Base-by-base conservation (phyloP, 2,888 invertebrate species). In the Pandemis heparana region DNA sequence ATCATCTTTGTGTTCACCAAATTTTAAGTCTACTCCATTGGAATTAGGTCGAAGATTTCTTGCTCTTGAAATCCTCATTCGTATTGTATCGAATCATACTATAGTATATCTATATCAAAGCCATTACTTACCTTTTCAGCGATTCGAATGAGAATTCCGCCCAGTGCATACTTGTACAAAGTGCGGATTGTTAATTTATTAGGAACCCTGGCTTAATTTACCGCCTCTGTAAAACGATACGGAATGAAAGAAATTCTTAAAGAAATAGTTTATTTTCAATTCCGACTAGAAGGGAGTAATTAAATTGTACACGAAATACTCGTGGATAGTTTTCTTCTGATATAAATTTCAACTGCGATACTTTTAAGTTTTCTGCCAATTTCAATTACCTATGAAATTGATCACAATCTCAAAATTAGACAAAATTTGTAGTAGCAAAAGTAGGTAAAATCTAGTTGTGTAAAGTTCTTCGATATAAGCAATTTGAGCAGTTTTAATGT, bases 221-320 rank as follows among this genome's bases (percentile, higher is more conserved):
- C 53, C 18, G 65, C 53, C 43, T 64, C 10, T 16, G 32, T 16
- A 59, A 69, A 70, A 69, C 68, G 74, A 60, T 61, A 60, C 70
- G 61, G 70, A 74, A 74, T 74, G 70, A 74, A 74, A 74, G 69
- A 53, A 70, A 74, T 74, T 74, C 64, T 70, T 64, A 75, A 74
- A 74, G 46, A 78, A 76, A 79, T 75, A 76, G 80, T 74, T 76
- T 77, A 75, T 78, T 79, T 77, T 75, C 77, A 78, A 78, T 83
- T 78, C 77, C 75, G 82, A 83, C 83, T 83, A 83, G 83, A 82
- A 67, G 76, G 76, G 77, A 79, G 67, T 70, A 77, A 72, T 69
- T 74, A 65, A 64, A 73, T 68, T 73, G 62, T 18, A 73, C 63
- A 64, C 14, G 63, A 48, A 69, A 73, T 73, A 63, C 59, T 69